A percentile compares a stretch with the other conserved stretches of the same genome.
Conservation (phyloP, 2,888 invertebrate genomes). For the Limnephilus marmoratus region DNA sequence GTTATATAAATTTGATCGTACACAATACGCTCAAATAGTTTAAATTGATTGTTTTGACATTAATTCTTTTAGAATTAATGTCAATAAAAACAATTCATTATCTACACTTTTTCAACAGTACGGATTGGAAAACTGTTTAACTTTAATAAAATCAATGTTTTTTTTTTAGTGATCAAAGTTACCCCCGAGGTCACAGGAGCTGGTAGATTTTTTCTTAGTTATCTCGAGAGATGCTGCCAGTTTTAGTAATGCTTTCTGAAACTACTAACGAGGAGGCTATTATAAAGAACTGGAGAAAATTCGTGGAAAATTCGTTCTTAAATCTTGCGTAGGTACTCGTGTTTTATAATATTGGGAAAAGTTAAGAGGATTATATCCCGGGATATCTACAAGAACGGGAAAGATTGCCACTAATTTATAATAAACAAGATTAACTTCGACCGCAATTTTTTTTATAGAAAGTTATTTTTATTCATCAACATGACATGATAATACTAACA, state of each 20-base stretch:
- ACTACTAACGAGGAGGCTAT: not conserved
- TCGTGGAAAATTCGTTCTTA: not conserved
- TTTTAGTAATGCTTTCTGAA: not conserved
- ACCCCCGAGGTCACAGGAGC: not conserved
- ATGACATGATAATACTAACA: too few relatives aligned
- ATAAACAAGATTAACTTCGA: too few relatives aligned
- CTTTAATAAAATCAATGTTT: not conserved
- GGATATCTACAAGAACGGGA: not conserved
- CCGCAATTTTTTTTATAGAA: too few relatives aligned
- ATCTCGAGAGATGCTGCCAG: not conserved
- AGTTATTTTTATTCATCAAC: too few relatives aligned
- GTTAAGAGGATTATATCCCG: not conserved
- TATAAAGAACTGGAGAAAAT: not conserved
- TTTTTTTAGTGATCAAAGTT: not conserved
- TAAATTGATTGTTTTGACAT: too few relatives aligned
- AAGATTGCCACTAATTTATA: not conserved
- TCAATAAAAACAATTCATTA: too few relatives aligned
- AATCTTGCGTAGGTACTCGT: not conserved
- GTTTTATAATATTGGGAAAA: not conserved
- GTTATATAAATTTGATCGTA: too few relatives aligned
- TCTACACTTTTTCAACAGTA: too few relatives aligned
- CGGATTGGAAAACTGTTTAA: too few relatives aligned
- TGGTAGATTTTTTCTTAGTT: not conserved
- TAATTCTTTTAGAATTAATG: too few relatives aligned
- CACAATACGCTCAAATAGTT: too few relatives aligned